Evolutionary conservation across 2,888 invertebrate genomes (phyloP).

Genomic region (Gastracanthus pulcherrimus): DNA sequence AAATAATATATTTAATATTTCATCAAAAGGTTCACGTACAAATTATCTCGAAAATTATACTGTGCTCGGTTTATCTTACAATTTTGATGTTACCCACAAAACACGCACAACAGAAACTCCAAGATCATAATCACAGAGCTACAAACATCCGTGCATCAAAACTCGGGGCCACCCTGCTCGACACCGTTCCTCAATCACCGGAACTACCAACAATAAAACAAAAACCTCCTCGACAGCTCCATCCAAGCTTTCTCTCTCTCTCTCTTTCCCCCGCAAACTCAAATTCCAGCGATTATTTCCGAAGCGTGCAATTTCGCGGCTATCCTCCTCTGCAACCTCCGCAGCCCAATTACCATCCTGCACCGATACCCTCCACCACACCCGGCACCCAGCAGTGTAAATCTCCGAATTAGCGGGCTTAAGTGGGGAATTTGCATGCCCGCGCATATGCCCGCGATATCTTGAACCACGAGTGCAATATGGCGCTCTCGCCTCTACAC

Average conservation of each 20-base stretch:
- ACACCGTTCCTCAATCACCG: not conserved
- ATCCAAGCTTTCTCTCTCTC: not conserved
- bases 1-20: too few relatives aligned
- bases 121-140: too few relatives aligned
- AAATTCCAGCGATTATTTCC: slow-evolving; percentile 36
- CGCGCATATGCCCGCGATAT: slow-evolving; percentile 53
- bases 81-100: too few relatives aligned
- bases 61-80: too few relatives aligned
- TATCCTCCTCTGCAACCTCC: slow-evolving; percentile 20
- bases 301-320: slow-evolving; percentile 46
- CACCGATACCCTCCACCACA: not conserved
- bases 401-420: slow-evolving; percentile 59
- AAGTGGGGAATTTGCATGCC: slow-evolving; percentile 62
- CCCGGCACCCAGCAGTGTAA: slow-evolving; percentile 15
- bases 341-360: not conserved
- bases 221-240: not conserved
- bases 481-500: slow-evolving; percentile 62
- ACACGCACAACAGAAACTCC: too few relatives aligned
- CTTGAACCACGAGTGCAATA: slow-evolving; percentile 62
- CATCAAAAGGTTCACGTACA: too few relatives aligned
- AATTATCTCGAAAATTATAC: too few relatives aligned
- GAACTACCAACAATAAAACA: slow-evolving; percentile 7
- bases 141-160: too few relatives aligned
- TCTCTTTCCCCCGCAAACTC: not conserved
- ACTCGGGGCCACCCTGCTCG: not conserved